phyloP scores from a whole-genome alignment of 2,888 invertebrate species.

The Scaptomyza cyrtandrae region DNA sequence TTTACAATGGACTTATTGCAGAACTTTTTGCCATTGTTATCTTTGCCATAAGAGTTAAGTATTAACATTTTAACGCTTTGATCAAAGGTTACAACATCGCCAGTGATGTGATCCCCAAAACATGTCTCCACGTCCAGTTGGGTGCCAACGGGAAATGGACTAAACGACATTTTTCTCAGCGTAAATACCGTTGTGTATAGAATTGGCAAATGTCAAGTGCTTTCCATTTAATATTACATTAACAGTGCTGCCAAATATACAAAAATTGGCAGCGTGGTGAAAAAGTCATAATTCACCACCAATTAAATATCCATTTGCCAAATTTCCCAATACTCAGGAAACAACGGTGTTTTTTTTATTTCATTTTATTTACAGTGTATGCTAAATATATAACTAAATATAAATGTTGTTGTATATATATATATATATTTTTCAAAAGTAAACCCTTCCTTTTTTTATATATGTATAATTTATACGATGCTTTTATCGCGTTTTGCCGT shows the following conservation, averaged over 20 bases:
- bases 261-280: not conserved
- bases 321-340: too few species aligned
- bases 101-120: constrained; percentile 33
- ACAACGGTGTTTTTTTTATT: constrained; percentile 55
- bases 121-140: constrained; percentile 42
- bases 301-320: too few species aligned
- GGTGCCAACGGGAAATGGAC: constrained; percentile 40
- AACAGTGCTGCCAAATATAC: constrained; percentile 30
- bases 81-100: constrained; percentile 52
- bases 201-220: constrained; percentile 9
- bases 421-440: constrained; percentile 72
- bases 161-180: constrained; percentile 12
- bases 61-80: constrained; percentile 48
- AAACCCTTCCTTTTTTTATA: constrained; percentile 70
- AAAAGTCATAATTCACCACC: not conserved
- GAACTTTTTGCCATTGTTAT: constrained; percentile 15
- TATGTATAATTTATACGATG: constrained; percentile 50
- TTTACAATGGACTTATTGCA: constrained; percentile 44
- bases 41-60: constrained; percentile 22
- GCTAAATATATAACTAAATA: constrained; percentile 80
- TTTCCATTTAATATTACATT: not conserved
- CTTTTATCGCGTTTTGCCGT: constrained; percentile 40
- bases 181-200: not conserved
- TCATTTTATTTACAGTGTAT: constrained; percentile 82
- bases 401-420: constrained; percentile 77